phyloP scores from a whole-genome alignment of 2,888 invertebrate genomes.

The Meiosimyza decipiens region DNA sequence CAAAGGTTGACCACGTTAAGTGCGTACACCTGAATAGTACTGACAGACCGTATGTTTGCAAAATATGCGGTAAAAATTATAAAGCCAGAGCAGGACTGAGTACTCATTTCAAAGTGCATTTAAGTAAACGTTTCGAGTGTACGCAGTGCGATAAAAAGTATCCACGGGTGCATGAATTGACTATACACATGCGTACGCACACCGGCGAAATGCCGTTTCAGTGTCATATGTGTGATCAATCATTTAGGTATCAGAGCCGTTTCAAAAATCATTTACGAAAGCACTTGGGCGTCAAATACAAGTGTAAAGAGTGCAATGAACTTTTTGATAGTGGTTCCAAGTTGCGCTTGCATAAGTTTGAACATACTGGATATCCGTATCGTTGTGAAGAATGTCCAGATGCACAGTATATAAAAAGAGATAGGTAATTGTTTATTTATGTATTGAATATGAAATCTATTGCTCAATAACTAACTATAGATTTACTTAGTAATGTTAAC shows the following conservation, averaged over 20 bases:
- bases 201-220: constrained; percentile 38
- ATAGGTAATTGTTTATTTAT: neutral
- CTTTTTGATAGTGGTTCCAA: constrained; percentile 36
- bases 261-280: constrained; percentile 41
- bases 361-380: constrained; percentile 41
- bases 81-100: constrained; percentile 20
- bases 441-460: no score
- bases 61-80: neutral
- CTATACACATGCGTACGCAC: constrained; percentile 37
- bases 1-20: neutral
- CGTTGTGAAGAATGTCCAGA: neutral
- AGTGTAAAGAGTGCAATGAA: constrained; percentile 35
- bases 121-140: constrained; percentile 32
- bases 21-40: neutral
- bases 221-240: constrained; percentile 40
- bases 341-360: constrained; percentile 38
- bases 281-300: constrained; percentile 39
- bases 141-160: constrained; percentile 37
- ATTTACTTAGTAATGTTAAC: neutral
- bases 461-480: no score
- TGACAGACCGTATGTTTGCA: neutral
- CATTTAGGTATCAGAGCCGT: constrained; percentile 38
- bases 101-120: constrained; percentile 37
- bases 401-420: neutral
- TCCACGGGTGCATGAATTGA: constrained; percentile 37